Evolutionary conservation across 2,797 vertebrate genomes (phyloP).

Genomic region (Cuculus canorus): DNA sequence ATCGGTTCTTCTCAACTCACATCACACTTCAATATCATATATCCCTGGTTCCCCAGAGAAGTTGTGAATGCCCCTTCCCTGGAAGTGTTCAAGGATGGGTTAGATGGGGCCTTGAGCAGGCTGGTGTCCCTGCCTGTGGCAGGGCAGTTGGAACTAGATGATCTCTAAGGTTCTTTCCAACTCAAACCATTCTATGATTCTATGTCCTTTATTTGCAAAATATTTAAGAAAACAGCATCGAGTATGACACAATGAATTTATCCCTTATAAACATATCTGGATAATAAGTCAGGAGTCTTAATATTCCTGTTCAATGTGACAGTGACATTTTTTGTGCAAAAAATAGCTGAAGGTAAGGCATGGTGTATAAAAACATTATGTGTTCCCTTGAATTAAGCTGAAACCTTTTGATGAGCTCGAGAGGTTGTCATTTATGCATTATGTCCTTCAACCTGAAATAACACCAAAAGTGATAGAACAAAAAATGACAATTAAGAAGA

Average conservation of each 20-base stretch:
- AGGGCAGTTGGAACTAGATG: too few relatives aligned
- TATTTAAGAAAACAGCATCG: neutral
- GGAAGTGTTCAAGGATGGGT: too few relatives aligned
- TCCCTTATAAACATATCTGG: neutral
- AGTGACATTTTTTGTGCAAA: neutral
- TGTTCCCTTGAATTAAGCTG: conserved; percentile 1
- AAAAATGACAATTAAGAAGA: conserved; percentile 39
- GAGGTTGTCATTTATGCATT: neutral
- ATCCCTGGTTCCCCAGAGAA: neutral
- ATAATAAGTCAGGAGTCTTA: neutral
- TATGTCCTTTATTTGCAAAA: neutral
- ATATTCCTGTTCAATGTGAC: neutral
- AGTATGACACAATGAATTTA: neutral
- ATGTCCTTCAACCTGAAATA: conserved; percentile 50
- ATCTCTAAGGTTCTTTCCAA: too few relatives aligned
- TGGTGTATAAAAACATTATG: neutral
- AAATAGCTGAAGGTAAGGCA: neutral
- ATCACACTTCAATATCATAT: neutral
- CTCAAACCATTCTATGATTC: too few relatives aligned
- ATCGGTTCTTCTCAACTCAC: neutral
- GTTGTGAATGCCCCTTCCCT: too few relatives aligned
- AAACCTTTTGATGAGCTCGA: neutral
- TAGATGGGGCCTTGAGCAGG: too few relatives aligned
- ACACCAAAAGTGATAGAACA: neutral
- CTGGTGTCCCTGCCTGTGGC: too few relatives aligned